These are phyloP conservation scores for Tenthredo scrophulariae DNA, from an alignment of 2,888 invertebrate genomes.

Conservation along the genomic window DNA sequence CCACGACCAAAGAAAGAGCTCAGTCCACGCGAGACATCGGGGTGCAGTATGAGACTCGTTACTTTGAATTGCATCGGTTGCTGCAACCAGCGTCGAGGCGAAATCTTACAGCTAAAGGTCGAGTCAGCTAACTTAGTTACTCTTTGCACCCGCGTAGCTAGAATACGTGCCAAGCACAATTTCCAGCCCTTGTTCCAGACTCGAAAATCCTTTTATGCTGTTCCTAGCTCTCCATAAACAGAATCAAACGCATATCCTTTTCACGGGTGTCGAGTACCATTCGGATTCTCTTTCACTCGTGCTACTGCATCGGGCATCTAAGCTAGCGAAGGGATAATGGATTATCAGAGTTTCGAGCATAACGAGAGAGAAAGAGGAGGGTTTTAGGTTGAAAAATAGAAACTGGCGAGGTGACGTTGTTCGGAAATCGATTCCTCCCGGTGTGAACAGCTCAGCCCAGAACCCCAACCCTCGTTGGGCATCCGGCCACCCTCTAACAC, in stretches of 20 bases:
- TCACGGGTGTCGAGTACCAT: background rate
- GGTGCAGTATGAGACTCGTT: slow-evolving; percentile 40
- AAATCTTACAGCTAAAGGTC: slow-evolving; percentile 35
- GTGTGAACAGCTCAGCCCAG: slow-evolving; percentile 36
- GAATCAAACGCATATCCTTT: background rate
- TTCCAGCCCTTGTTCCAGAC: background rate
- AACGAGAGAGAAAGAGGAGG: background rate
- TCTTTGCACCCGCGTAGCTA: background rate
- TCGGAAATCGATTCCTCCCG: slow-evolving; percentile 35
- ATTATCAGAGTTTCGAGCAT: background rate
- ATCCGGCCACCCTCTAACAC: slow-evolving; percentile 44
- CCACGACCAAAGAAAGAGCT: background rate
- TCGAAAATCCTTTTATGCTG: background rate
- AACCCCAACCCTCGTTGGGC: slow-evolving; percentile 17
- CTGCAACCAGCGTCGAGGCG: slow-evolving; percentile 19
- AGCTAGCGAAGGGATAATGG: background rate
- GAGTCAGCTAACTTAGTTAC: slow-evolving; percentile 49
- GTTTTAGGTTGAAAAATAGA: background rate
- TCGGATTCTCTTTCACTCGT: background rate
- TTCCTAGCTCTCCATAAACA: background rate
- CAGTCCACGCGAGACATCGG: background rate
- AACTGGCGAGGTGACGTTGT: slow-evolving; percentile 25
- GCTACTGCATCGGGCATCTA: background rate
- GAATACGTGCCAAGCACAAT: slow-evolving; percentile 25
- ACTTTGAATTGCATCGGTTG: slow-evolving; percentile 38